These are phyloP conservation scores for Pheosia gnoma DNA, from an alignment of 2,888 invertebrate species.

Conservation along the genomic window DNA sequence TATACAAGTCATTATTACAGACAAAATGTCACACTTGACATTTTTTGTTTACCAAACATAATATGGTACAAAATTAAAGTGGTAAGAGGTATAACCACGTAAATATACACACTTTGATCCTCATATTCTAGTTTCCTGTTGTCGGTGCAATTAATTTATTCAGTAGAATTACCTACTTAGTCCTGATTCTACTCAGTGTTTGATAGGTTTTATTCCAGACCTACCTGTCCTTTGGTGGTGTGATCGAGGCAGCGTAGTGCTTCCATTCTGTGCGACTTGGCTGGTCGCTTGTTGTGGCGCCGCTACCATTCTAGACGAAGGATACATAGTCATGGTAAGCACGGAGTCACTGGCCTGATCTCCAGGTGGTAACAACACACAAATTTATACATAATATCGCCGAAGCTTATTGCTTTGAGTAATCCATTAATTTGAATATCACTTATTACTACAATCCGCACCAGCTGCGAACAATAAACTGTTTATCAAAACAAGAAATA, in stretches of 20 bases:
- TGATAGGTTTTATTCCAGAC: not conserved
- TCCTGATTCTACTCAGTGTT: too few species aligned
- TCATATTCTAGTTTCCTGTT: too few species aligned
- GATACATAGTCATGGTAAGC: constrained; percentile 74
- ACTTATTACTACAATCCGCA: constrained; percentile 16
- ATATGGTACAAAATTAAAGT: too few species aligned
- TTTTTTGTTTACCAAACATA: too few species aligned
- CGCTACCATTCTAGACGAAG: constrained; percentile 75
- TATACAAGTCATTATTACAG: too few species aligned
- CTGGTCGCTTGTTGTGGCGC: constrained; percentile 75
- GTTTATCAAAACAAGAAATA: constrained; percentile 28
- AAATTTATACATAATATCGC: constrained; percentile 75
- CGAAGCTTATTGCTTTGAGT: constrained; percentile 44
- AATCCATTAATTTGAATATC: constrained; percentile 40
- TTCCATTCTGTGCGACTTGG: constrained; percentile 76
- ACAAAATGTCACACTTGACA: too few species aligned
- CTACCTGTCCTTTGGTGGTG: constrained; percentile 80
- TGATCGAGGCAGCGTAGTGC: constrained; percentile 77
- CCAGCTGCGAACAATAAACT: constrained; percentile 3
- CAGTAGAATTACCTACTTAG: too few species aligned
- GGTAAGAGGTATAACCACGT: too few species aligned
- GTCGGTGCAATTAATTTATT: too few species aligned
- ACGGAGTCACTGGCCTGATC: constrained; percentile 63
- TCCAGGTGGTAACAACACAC: constrained; percentile 74
- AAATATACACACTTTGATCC: too few species aligned